Evolutionary conservation across 1,140 invertebrate genomes (phyloP), one percentile per base, ranked within the genome.

Genomic region (Drosophila lacteicornis): DNA sequence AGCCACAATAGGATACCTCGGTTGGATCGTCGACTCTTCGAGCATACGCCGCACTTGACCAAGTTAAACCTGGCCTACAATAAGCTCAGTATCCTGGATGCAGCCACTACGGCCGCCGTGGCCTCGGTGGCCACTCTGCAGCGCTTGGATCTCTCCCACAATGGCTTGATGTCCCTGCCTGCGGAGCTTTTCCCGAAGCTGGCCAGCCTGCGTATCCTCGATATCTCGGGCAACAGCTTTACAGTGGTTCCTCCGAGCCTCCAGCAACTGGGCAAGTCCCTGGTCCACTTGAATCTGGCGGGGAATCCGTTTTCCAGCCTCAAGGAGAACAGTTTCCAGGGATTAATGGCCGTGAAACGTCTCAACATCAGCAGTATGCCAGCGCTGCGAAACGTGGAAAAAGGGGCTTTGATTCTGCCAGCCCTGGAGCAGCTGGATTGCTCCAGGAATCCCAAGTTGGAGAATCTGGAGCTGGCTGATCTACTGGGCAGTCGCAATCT

Each of bases 21-120:
- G 3, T 91, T 97, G 46, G 93, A 95, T 88, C 93, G 94, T 51
- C 95, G 95, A 57, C 63, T 96, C 30, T 97, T 97, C 88, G 94
- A 96, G 83, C 95, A 97, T 83, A 94, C 96, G 33, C 94, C 94
- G 0, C 94, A 95, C 55, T 83, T 98, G 49, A 94, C 94, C 63
- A 93, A 93, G 42, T 90, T 98, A 12, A 95, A 95, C 78, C 90
- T 97, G 8, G 95, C 94, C 79, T 94, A 95, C 43, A 97, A 97
- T 91, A 94, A 94, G 1, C 94, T 97, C 4, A 93, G 92, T 45
- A 93, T 94, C 22, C 86, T 97, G 40, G 96, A 96, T 90, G 91
- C 92, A 19, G 93, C 94, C 12, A 96, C 95, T 0, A 88, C 94
- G 3, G 81, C 94, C 2, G 95, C 96, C 4, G 74, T 97, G 36